Evolutionary conservation across 1,140 invertebrate species (phyloP).

Genomic region (Aleiodes sp.): DNA sequence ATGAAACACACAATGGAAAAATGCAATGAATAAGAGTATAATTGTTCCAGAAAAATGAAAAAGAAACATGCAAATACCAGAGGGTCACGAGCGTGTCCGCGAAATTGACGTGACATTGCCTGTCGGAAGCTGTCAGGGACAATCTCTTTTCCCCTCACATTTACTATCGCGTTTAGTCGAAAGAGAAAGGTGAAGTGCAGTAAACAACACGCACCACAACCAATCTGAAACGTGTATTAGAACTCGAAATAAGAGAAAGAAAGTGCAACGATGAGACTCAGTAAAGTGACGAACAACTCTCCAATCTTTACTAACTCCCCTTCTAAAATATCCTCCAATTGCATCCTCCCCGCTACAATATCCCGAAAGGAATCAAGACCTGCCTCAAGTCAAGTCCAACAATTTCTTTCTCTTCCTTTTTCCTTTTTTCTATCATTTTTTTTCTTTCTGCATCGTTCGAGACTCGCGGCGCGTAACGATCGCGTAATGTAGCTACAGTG

Average conservation of each 20-base stretch:
- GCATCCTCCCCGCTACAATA: background rate
- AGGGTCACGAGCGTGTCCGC: constrained; percentile 32
- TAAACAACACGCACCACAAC: constrained; percentile 38
- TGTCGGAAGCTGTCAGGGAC: constrained; percentile 44
- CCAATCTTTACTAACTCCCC: constrained; percentile 16
- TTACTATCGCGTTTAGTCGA: constrained; percentile 38
- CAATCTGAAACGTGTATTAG: constrained; percentile 26
- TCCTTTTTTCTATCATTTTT: background rate
- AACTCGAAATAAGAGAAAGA: constrained; percentile 44
- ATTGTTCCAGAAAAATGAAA: background rate
- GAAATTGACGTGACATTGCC: constrained; percentile 38
- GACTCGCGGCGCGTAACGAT: constrained; percentile 12
- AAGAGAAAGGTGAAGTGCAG: constrained; percentile 62
- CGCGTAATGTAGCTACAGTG: constrained; percentile 18
- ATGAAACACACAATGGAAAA: background rate
- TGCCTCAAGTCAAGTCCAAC: constrained; percentile 27
- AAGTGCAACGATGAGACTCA: constrained; percentile 52
- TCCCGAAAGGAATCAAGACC: constrained; percentile 29
- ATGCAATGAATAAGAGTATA: background rate
- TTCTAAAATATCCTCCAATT: constrained; percentile 10
- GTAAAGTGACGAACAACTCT: constrained; percentile 40
- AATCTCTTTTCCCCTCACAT: constrained; percentile 29
- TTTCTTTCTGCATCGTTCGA: background rate
- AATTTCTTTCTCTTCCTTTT: constrained; percentile 17
- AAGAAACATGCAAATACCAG: background rate